Evolutionary conservation across 2,113 vertebrate genomes (phyloP).

Genomic region (Rhodinocichla rosea): DNA sequence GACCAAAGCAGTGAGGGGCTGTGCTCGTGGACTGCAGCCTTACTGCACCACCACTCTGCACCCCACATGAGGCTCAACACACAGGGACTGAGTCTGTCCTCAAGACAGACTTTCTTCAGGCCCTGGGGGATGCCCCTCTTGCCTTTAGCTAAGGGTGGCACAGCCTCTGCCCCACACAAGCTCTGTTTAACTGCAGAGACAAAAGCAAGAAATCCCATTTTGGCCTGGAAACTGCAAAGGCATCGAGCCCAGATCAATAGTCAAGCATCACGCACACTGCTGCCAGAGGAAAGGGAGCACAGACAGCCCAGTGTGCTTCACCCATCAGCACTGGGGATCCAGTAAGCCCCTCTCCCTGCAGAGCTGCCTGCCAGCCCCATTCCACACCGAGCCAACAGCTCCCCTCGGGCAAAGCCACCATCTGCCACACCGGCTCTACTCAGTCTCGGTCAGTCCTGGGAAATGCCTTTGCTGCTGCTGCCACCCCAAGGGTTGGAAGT

Average conservation of each 20-base stretch:
- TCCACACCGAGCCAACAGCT: background rate
- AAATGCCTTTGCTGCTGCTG: constrained; percentile 57
- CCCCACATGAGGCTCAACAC: background rate
- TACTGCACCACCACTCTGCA: background rate
- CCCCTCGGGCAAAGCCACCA: background rate
- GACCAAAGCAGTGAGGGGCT: background rate
- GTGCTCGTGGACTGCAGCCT: background rate
- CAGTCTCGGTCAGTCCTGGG: constrained; percentile 39
- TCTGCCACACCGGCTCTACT: constrained; percentile 6
- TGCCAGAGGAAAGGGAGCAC: background rate
- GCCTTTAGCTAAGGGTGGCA: background rate
- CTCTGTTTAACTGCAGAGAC: background rate
- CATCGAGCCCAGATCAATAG: background rate
- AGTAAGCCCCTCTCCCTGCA: background rate
- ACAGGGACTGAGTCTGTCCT: background rate
- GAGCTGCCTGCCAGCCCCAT: background rate
- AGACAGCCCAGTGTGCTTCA: background rate
- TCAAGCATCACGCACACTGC: background rate
- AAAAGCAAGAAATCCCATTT: background rate
- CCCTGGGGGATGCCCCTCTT: background rate
- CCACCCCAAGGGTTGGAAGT: constrained; percentile 2
- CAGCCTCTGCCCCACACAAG: background rate
- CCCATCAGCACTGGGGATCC: background rate
- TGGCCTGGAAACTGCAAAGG: background rate
- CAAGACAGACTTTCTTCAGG: background rate